Evolutionary conservation across 2,797 vertebrate genomes (phyloP), one percentile per base, ranked within the genome.

Genomic region (Yasuhikotakia modesta): DNA sequence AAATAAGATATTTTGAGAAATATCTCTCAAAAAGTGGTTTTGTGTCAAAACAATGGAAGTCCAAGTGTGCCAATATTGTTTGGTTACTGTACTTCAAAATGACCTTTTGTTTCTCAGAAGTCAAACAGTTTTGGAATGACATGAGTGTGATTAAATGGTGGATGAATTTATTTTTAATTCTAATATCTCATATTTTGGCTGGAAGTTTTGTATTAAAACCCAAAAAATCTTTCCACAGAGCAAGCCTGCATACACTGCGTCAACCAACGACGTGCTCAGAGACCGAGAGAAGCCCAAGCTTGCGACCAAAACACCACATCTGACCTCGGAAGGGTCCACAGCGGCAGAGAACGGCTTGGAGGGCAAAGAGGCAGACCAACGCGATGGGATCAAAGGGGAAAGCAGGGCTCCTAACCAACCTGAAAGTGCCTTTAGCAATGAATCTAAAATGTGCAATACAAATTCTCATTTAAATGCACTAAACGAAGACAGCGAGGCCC

Each of bases 381-480:
- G 95, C 89, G 96, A 95, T n/a, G 94, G 95, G 87, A 95, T 92
- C 69, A 81, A 91, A 58, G 94, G 90, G 78, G 92, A 95, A 70
- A 83, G 87, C 89, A 89, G 92, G 90, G 91, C 93, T 93, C 91
- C 94, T 89, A 93, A 93, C 92, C 94, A 93, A 94, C 93, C 94
- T 86, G 95, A 95, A 95, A 96, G 96, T 98, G 96, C 97, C 96
- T 97, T 97, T 92, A 96, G 93, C 92, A 95, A 92, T 89, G 95
- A 96, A 95, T 96, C 94, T 94, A 96, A 97, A 94, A 94, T 87
- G 94, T 97, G 95, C 95, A 96, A 95, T 96, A 95, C 93, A 88
- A 95, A 95, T 94, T 92, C 95, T 95, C 94, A 94, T 91, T 94
- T 97, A 94, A 96, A 96, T 97, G 96, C 96, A 98, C 96, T 97